Evolutionary conservation across 92 coral and sea anemone genomes (phyloP), one percentile per base, ranked within the genome.

Genomic region (Epizoanthus rinbou): DNA sequence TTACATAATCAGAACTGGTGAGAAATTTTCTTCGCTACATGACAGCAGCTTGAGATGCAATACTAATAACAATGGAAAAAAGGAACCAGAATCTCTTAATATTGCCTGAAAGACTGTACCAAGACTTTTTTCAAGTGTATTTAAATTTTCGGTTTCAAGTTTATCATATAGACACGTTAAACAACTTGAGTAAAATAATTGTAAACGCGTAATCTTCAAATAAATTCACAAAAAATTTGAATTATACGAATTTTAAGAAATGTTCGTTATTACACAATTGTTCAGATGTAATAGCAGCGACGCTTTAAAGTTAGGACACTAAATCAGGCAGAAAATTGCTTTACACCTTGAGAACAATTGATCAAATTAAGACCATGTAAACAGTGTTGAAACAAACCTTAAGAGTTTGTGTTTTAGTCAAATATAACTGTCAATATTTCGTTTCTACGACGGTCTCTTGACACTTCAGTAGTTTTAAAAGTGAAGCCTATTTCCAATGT

Each of bases 331-430:
- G 14, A 5, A 33, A 58, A 60, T 59, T 76, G 59, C 19, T 78
- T 78, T 57, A 63, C 82, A 60, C 82, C 82, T 78, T 78, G 72
- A 13, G 37, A 63, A 59, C 19, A 59, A 37, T 62, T 78, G 47
- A 76, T 41, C 82, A 78, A 78, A 78, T 60, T 69, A 57, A 43
- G 60, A 78, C n/a, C 3, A 45, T 62, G 23, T 28, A 60, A 76
- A 78, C 60, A 37, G 43, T 76, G 41, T 31, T 58, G 69, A 37
- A 60, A 60, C 28, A n/a, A 60, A 59, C 45, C 45, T 35, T 60
- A 35, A 64, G 56, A 76, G 23, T 59, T 76, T 59, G 18, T 3
- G 14, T 16, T 60, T 78, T 41, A 37, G 17, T 60, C 58, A 57
- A 78, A 16, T 39, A 18, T 22, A 43, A 37, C 43, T 35, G 45